These are phyloP conservation scores for Siphonodentalium dalli DNA, from an alignment of 2,888 invertebrate genomes.

Conservation along the genomic window DNA sequence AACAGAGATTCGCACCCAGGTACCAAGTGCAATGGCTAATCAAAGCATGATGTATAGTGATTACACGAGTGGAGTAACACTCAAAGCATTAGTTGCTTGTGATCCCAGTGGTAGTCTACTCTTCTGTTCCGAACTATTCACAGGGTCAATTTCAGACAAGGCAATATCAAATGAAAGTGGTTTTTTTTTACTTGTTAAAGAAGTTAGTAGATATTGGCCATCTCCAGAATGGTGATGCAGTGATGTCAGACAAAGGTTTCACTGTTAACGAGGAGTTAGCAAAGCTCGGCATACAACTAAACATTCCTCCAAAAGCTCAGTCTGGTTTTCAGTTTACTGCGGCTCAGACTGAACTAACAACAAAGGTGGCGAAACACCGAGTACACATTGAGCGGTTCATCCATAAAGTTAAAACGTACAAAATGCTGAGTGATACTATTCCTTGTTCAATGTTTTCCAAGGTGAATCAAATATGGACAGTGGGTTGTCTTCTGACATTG, in stretches of 20 bases:
- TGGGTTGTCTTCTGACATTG: constrained; percentile 11
- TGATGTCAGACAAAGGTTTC: too few species aligned
- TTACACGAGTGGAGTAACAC: constrained; percentile 16
- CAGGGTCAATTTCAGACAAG: constrained; percentile 16
- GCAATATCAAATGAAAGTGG: not conserved
- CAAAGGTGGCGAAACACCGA: constrained; percentile 1
- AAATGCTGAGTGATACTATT: constrained; percentile 1
- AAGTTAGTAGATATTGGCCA: not conserved
- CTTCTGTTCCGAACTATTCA: constrained; percentile 15
- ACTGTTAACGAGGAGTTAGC: too few species aligned
- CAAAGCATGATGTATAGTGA: constrained; percentile 23
- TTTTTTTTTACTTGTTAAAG: constrained; percentile 9
- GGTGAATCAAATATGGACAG: constrained; percentile 17
- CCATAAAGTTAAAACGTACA: constrained; percentile 4
- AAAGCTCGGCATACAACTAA: too few species aligned
- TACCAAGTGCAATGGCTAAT: constrained; percentile 8
- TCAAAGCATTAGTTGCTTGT: constrained; percentile 20
- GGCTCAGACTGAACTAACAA: not conserved
- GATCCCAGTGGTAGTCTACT: constrained; percentile 20
- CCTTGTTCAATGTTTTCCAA: not conserved
- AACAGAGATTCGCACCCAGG: constrained; percentile 21
- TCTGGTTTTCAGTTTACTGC: not conserved
- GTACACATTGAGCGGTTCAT: constrained; percentile 17
- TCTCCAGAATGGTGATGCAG: constrained; percentile 4
- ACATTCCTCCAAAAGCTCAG: too few species aligned